phyloP scores from a whole-genome alignment of 2,113 vertebrate species.

The Uria aalge region DNA sequence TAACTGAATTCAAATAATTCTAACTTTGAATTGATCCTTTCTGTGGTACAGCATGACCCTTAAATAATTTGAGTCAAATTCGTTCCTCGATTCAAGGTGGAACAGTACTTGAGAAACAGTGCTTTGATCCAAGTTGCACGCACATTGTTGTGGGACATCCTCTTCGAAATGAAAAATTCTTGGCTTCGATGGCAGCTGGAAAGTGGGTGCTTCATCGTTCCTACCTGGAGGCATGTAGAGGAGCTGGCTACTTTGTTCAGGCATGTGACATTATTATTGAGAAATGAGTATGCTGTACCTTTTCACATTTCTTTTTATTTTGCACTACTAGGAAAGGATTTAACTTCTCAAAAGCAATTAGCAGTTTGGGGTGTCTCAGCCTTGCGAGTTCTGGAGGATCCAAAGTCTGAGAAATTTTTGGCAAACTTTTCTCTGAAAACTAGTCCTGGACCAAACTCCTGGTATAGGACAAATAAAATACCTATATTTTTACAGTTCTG shows the following conservation, averaged over 20 bases:
- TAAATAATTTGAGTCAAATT: not conserved
- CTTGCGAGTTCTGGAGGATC: not conserved
- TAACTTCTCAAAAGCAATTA: not conserved
- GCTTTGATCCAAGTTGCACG: conserved; percentile 91
- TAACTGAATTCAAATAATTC: not conserved
- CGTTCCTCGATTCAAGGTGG: conserved; percentile 77
- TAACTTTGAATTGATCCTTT: not conserved
- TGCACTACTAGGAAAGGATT: not conserved
- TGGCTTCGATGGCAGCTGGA: conserved; percentile 94
- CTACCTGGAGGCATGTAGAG: conserved; percentile 90
- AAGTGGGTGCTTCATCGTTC: conserved; percentile 98
- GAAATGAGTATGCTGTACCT: not conserved
- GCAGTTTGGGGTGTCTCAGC: not conserved
- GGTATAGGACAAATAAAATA: not conserved
- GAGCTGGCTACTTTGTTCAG: conserved; percentile 83
- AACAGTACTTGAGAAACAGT: conserved; percentile 89
- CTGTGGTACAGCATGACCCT: not conserved
- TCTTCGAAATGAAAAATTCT: conserved; percentile 94
- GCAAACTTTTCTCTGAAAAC: not conserved
- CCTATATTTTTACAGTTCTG: not conserved
- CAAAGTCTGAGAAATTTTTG: not conserved
- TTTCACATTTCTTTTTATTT: not conserved
- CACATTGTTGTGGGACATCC: conserved; percentile 95
- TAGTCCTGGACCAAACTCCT: not conserved
- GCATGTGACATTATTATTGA: conserved; percentile 43